phyloP scores from a whole-genome alignment of 2,113 vertebrate species.

The Spea bombifrons region DNA sequence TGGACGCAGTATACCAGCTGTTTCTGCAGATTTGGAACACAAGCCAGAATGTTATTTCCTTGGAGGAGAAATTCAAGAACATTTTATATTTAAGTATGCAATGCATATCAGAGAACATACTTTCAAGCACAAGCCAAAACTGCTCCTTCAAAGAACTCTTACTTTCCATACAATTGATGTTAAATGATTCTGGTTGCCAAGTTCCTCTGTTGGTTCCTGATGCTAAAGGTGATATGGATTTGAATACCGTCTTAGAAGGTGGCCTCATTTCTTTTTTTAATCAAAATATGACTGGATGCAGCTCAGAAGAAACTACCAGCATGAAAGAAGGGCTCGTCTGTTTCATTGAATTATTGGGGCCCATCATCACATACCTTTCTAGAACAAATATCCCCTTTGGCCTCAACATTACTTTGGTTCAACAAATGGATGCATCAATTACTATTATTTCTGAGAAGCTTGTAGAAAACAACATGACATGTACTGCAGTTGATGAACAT shows the following conservation, averaged over 20 bases:
- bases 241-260: neutral
- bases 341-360: neutral
- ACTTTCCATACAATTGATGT: neutral
- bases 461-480: slow-evolving; percentile 11
- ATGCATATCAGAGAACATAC: neutral
- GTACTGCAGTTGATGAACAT: neutral
- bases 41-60: neutral
- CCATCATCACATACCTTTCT: neutral
- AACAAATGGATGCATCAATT: slow-evolving; percentile 1
- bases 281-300: neutral
- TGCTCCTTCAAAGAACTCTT: slow-evolving; percentile 6
- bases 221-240: neutral
- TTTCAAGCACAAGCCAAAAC: neutral
- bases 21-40: slow-evolving; percentile 16
- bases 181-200: neutral
- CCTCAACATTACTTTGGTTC: slow-evolving; percentile 24
- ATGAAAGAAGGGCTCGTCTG: slow-evolving; percentile 6
- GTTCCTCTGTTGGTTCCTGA: neutral
- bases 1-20: slow-evolving; percentile 57
- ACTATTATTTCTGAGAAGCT: slow-evolving; percentile 2
- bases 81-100: slow-evolving; percentile 14
- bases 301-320: neutral
- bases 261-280: neutral
- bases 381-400: slow-evolving; percentile 1
- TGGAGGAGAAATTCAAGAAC: neutral